Percentiles rank a stretch among this genome's conserved stretches.
phyloP scores from a whole-genome alignment of 2,888 invertebrate genomes.

The Conomelus anceps region DNA sequence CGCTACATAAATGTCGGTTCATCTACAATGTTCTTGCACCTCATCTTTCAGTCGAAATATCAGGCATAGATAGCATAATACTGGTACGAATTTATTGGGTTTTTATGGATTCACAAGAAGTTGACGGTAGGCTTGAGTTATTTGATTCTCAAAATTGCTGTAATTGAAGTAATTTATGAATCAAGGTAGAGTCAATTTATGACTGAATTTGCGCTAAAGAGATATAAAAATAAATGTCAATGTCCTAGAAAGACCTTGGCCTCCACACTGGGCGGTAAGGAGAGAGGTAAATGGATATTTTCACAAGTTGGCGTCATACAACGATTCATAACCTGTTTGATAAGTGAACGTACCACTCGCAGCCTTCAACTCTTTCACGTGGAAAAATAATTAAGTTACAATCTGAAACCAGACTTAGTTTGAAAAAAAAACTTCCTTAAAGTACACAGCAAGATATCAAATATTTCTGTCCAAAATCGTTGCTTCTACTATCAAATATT shows the following conservation, averaged over 20 bases:
- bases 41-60: not conserved
- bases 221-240: not conserved
- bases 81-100: not conserved
- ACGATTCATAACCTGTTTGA: not conserved
- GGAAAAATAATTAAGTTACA: not conserved
- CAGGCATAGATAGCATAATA: not conserved
- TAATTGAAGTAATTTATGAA: not conserved
- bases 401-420: not conserved
- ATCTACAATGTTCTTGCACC: not conserved
- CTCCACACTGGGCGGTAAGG: not conserved
- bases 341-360: not conserved
- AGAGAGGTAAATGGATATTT: not conserved
- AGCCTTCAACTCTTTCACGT: not conserved
- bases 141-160: not conserved
- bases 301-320: not conserved
- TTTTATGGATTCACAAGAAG: not conserved
- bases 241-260: not conserved
- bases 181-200: too few relatives aligned
- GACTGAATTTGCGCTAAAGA: not conserved
- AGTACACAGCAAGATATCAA: not conserved
- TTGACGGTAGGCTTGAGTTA: not conserved
- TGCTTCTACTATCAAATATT: too few relatives aligned
- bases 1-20: not conserved
- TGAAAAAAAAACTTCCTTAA: not conserved
- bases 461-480: not conserved